Evolutionary conservation across 2,113 vertebrate genomes (phyloP).

Genomic region (Candoia aspera): DNA sequence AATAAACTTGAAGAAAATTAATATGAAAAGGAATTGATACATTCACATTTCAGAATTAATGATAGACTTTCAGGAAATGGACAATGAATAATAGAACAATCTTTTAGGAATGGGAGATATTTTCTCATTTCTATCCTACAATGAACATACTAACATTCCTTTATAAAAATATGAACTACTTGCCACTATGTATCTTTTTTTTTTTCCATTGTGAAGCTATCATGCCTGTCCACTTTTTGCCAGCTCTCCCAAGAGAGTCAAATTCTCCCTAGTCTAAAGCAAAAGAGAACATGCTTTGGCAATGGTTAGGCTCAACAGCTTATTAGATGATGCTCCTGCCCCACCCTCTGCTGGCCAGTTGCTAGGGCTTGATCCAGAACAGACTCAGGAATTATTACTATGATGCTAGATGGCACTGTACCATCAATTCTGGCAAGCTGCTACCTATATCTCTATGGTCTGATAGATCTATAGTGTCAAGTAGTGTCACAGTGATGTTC

Average conservation of each 20-base stretch:
- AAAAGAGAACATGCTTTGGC: not conserved
- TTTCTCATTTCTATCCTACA: not conserved
- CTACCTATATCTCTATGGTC: not conserved
- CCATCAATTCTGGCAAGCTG: not conserved
- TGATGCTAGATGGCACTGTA: not conserved
- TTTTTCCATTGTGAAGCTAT: too few species aligned
- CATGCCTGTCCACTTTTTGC: not conserved
- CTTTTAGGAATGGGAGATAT: not conserved
- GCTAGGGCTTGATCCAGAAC: not conserved
- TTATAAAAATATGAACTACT: not conserved
- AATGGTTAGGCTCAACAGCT: not conserved
- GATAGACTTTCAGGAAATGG: not conserved
- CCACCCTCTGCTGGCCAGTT: not conserved
- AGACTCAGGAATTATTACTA: not conserved
- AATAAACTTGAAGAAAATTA: not conserved
- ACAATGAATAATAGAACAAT: not conserved
- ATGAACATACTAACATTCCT: not conserved
- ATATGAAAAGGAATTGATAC: not conserved
- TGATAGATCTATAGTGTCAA: not conserved
- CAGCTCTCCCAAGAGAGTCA: not conserved
- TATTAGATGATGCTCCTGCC: not conserved
- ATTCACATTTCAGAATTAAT: not conserved
- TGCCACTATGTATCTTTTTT: too few species aligned
- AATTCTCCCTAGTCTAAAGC: not conserved
- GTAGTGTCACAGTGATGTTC: not conserved